Evolutionary conservation across 2,113 vertebrate genomes (phyloP).

Genomic region (Drymodes brunneopygia): DNA sequence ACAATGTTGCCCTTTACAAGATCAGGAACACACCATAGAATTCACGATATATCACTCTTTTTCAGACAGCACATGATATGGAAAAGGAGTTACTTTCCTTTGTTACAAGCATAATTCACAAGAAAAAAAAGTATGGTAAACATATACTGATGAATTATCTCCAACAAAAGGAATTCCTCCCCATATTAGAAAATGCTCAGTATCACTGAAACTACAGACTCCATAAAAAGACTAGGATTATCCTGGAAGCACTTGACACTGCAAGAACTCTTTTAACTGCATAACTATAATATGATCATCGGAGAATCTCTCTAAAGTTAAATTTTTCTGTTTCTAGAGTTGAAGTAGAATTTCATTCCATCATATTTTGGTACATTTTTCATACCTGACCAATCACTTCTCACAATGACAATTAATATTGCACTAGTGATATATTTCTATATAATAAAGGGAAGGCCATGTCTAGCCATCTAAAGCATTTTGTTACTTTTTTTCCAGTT

Average conservation of each 20-base stretch:
- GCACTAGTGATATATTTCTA: neutral
- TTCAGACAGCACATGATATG: neutral
- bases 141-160: neutral
- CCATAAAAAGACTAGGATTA: neutral
- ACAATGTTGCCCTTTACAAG: neutral
- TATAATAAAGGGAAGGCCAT: neutral
- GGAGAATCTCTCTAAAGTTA: neutral
- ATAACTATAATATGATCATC: neutral
- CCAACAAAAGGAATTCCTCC: neutral
- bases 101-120: neutral
- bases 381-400: neutral
- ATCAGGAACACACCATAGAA: neutral
- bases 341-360: neutral
- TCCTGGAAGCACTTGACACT: neutral
- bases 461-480: neutral
- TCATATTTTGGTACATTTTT: neutral
- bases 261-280: neutral
- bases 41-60: neutral
- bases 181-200: neutral
- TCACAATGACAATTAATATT: neutral
- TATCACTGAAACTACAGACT: neutral
- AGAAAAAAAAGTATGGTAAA: neutral
- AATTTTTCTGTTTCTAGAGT: neutral
- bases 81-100: neutral
- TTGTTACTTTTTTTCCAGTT: constrained; percentile 20